Percentiles rank a stretch among this genome's conserved stretches.
These are phyloP conservation scores for Anarhynchus alexandrinus DNA, from an alignment of 2,113 vertebrate genomes.

Conservation along the genomic window DNA sequence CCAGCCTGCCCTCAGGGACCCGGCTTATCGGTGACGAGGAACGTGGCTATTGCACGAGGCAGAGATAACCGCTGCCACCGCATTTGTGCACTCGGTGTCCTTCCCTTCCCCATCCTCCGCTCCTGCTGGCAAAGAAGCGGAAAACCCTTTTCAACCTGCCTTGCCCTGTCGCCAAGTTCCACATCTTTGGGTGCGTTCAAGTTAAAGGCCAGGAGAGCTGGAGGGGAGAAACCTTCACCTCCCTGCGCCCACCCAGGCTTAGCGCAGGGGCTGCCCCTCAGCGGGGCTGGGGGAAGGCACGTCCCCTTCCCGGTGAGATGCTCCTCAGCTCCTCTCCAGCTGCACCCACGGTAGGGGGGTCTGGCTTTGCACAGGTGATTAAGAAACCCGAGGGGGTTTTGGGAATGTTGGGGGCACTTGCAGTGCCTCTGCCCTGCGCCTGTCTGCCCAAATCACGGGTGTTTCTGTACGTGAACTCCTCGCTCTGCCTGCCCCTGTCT, in stretches of 20 bases:
- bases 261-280: background rate
- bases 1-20: background rate
- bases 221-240: background rate
- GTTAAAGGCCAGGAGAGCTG: background rate
- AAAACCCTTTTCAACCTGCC: background rate
- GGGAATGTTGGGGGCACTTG: no score
- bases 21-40: background rate
- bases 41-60: background rate
- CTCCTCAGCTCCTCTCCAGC: background rate
- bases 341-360: fast-evolving
- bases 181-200: background rate
- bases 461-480: background rate
- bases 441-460: fast-evolving
- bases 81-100: background rate
- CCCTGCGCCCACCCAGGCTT: background rate
- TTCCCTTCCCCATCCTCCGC: background rate
- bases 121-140: background rate
- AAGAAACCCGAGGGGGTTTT: background rate
- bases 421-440: background rate
- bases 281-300: background rate
- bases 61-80: background rate
- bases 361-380: background rate
- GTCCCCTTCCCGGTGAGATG: background rate
- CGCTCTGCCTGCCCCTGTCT: background rate
- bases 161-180: background rate